These are phyloP conservation scores for Macrobrachium nipponense DNA, from an alignment of 1,140 invertebrate species.

Conservation along the genomic window DNA sequence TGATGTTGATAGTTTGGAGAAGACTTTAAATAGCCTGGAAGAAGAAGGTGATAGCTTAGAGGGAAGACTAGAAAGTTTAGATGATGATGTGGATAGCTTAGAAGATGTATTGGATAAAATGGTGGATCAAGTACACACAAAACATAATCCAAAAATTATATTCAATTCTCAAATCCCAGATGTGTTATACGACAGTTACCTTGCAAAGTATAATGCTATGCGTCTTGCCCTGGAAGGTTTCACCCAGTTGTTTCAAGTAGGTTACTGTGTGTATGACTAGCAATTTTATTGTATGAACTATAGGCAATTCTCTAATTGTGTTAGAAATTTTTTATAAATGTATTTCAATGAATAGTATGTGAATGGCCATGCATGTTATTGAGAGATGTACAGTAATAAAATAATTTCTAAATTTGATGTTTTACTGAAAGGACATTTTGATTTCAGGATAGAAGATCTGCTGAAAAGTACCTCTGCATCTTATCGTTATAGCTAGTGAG, in stretches of 20 bases:
- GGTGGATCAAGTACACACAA: neutral
- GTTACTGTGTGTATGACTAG: conserved; percentile 45
- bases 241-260: conserved; percentile 36
- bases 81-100: conserved; percentile 45
- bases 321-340: too few species aligned
- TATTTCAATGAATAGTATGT: too few species aligned
- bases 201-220: conserved; percentile 48
- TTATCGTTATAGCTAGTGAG: too few species aligned
- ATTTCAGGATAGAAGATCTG: too few species aligned
- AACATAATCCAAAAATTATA: conserved; percentile 21
- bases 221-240: conserved; percentile 46
- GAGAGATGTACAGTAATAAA: too few species aligned
- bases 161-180: conserved; percentile 14
- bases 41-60: conserved; percentile 52
- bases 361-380: too few species aligned
- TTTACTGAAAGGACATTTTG: too few species aligned
- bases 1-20: conserved; percentile 51
- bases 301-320: neutral
- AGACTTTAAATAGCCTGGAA: conserved; percentile 25
- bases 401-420: too few species aligned
- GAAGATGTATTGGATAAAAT: conserved; percentile 38
- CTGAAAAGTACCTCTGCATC: too few species aligned
- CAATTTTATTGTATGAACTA: neutral
- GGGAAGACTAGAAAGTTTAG: conserved; percentile 42
- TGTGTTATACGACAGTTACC: conserved; percentile 45